Evolutionary conservation across 1,140 invertebrate species (phyloP).

Genomic region (Pemphigus obesinymphae): DNA sequence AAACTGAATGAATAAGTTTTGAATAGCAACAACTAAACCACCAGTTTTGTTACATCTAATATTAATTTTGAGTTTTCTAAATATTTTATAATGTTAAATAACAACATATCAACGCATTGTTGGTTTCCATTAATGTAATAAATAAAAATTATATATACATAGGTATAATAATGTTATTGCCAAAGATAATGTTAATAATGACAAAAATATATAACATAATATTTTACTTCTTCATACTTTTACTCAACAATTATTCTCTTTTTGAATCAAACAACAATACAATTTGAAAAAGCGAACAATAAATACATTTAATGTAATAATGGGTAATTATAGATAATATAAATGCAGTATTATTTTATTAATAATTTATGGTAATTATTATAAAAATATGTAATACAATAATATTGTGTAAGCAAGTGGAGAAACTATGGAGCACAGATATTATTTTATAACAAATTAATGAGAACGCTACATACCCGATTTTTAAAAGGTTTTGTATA

Average conservation of each 20-base stretch:
- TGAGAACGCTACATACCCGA: no score
- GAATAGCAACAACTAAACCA: no score
- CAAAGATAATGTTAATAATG: conserved; percentile 10
- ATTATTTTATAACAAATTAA: not conserved
- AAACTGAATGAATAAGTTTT: no score
- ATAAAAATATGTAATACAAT: not conserved
- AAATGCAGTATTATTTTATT: conserved; percentile 4
- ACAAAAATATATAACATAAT: conserved; percentile 18
- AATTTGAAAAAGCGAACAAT: conserved; percentile 31
- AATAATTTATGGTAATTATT: conserved; percentile 5
- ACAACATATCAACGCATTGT: no score
- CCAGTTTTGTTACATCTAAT: no score
- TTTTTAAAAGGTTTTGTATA: no score
- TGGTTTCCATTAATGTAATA: no score
- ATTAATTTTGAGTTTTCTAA: no score
- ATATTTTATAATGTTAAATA: no score
- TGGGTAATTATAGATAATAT: conserved; percentile 8
- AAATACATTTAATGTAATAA: conserved; percentile 35
- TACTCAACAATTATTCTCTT: conserved; percentile 21
- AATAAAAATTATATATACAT: not conserved
- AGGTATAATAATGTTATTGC: conserved; percentile 10
- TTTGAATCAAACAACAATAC: conserved; percentile 17
- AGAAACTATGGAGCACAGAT: not conserved
- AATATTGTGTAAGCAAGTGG: not conserved
- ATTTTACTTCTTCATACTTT: conserved; percentile 7